These are phyloP conservation scores for Polypedilum vanderplanki DNA, from an alignment of 1,140 invertebrate genomes.

Conservation along the genomic window DNA sequence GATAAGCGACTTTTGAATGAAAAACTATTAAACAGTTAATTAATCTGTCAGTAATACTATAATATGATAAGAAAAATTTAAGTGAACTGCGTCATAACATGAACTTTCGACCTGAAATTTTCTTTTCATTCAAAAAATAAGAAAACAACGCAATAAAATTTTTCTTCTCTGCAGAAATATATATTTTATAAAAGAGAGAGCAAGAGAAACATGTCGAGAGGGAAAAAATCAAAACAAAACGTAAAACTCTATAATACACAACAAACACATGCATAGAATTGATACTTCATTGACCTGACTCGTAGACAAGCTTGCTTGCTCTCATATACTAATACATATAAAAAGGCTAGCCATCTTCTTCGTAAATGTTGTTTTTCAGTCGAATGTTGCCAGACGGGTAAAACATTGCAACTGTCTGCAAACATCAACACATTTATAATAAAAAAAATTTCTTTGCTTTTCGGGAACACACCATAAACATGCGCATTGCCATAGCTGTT, in stretches of 20 bases:
- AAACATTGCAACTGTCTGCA: neutral
- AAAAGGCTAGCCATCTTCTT: conserved; percentile 8
- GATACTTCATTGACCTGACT: conserved; percentile 16
- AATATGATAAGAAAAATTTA: no score
- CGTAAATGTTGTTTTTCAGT: neutral
- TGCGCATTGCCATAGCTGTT: neutral
- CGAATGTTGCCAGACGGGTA: neutral
- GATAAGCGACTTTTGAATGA: no score
- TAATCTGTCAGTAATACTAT: no score
- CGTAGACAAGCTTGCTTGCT: neutral
- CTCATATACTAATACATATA: neutral
- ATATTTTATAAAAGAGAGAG: neutral
- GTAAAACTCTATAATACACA: neutral
- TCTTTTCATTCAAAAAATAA: no score
- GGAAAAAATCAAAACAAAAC: conserved; percentile 19
- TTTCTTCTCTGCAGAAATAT: neutral
- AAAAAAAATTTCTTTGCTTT: neutral
- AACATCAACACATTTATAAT: neutral
- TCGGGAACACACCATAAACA: neutral
- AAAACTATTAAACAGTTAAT: no score
- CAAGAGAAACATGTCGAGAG: neutral
- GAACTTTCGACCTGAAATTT: no score
- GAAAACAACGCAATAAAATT: no score
- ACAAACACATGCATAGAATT: neutral
- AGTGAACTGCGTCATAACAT: no score